Evolutionary conservation across 2,888 invertebrate genomes (phyloP).

Genomic region (Drosophila villosipedis): DNA sequence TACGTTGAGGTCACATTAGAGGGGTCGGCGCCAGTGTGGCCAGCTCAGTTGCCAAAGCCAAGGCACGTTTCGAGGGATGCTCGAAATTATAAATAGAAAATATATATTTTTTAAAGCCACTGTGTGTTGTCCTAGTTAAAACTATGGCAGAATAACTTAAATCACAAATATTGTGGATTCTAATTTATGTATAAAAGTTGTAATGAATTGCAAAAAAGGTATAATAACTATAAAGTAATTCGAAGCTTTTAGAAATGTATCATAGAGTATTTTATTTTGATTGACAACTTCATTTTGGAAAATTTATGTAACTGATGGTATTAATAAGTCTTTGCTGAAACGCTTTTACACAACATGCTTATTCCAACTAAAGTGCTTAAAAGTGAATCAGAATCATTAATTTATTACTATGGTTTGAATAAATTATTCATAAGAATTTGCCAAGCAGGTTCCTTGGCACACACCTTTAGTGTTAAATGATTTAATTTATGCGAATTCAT

Average conservation of each 20-base stretch:
- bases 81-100: conserved; percentile 1
- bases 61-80: conserved; percentile 47
- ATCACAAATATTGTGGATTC: background rate
- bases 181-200: background rate
- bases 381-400: background rate
- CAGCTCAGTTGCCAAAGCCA: conserved; percentile 58
- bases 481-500: background rate
- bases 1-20: conserved; percentile 81
- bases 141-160: background rate
- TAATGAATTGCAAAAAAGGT: background rate
- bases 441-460: background rate
- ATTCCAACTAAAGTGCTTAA: background rate
- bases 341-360: background rate
- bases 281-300: background rate
- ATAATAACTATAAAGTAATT: background rate
- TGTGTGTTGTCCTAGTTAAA: background rate
- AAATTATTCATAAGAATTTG: background rate
- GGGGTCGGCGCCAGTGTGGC: conserved; percentile 59
- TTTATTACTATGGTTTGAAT: background rate
- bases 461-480: background rate
- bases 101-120: background rate
- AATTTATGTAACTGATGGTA: background rate
- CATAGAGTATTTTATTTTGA: background rate
- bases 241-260: background rate
- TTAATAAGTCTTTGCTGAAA: background rate